These are phyloP conservation scores for Catagonus wagneri DNA, from an alignment of 2,113 vertebrate genomes.

Conservation along the genomic window DNA sequence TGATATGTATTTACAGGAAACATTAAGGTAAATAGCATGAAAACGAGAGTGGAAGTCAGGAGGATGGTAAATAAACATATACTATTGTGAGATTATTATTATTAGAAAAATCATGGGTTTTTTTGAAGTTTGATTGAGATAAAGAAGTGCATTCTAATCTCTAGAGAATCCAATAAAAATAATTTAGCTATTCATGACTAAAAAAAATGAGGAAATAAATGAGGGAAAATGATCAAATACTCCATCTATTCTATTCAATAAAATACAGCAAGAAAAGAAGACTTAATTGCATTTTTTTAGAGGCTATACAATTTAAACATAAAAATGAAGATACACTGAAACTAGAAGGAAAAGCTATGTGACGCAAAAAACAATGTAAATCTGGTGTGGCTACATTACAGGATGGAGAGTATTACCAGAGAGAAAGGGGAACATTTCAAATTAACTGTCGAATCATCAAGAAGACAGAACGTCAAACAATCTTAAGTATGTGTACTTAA, in stretches of 20 bases:
- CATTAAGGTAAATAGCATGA: not conserved
- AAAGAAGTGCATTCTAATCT: not conserved
- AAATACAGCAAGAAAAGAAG: not conserved
- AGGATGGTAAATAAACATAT: not conserved
- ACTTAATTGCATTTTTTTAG: not conserved
- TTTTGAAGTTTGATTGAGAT: not conserved
- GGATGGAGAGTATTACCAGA: not conserved
- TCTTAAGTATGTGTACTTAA: not conserved
- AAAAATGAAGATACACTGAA: not conserved
- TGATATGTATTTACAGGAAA: not conserved
- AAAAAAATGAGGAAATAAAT: not conserved
- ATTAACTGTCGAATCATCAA: not conserved
- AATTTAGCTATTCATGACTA: not conserved
- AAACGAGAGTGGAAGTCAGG: not conserved
- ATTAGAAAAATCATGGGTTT: not conserved
- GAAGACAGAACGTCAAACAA: not conserved
- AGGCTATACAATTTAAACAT: not conserved
- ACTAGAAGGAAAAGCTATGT: not conserved
- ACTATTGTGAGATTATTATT: not conserved
- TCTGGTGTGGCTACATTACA: not conserved
- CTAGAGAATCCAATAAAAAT: not conserved
- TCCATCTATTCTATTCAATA: not conserved
- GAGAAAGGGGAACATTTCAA: not conserved
- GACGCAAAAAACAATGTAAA: not conserved
- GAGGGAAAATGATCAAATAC: not conserved